Base-by-base conservation (phyloP, 1,140 invertebrate species). In the Dufourea novaeangliae region DNA sequence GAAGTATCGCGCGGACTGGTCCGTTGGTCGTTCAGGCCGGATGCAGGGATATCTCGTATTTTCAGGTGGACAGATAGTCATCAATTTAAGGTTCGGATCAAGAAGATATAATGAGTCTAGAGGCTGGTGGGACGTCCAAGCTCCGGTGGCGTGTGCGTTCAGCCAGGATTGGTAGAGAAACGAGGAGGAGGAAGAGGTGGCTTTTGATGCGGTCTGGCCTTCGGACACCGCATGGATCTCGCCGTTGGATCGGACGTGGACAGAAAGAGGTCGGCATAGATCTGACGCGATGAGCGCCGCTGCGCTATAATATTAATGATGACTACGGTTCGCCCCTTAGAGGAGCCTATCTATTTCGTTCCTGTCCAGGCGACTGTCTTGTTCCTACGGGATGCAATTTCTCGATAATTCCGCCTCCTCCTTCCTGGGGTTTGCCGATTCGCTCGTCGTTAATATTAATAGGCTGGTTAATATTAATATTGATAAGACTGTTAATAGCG, bases 251-350 rank as follows among this genome's bases (percentile, higher is more conserved):
- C 85, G 66, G 78, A 76, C 67, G 67, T 69, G 79, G 79, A 86
- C 78, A 77, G 82, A 87, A 86, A 88, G 88, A 89, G 87, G 87
- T 87, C 88, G 88, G 88, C 88, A 85, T 88, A 90, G 88, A 89
- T 90, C 87, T 89, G 88, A 89, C 84, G 87, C 81, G 87, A 86
- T 83, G 86, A 86, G 83, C 87, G 84, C 84, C 82, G 82, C 84
- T 80, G 86, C 68, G 79, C 82, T 85, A 83, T 87, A 88, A 90
- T 89, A 90, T 90, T 90, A 90, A 90, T 89, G 88, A 90, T 90
- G 84, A 88, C 82, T 87, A n/a, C 68, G 87, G 75, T 80, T 59
- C 69, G 68, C 73, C 77, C 79, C 79, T 76, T 70, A 78, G 67
- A 68, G 69, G 29, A 71, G 72, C 69, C 84, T 80, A 78, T 79